Percentiles rank a stretch among this genome's conserved stretches.
These are phyloP conservation scores for Cyanoramphus novaezelandiae DNA, from an alignment of 2,113 vertebrate genomes.

Conservation along the genomic window DNA sequence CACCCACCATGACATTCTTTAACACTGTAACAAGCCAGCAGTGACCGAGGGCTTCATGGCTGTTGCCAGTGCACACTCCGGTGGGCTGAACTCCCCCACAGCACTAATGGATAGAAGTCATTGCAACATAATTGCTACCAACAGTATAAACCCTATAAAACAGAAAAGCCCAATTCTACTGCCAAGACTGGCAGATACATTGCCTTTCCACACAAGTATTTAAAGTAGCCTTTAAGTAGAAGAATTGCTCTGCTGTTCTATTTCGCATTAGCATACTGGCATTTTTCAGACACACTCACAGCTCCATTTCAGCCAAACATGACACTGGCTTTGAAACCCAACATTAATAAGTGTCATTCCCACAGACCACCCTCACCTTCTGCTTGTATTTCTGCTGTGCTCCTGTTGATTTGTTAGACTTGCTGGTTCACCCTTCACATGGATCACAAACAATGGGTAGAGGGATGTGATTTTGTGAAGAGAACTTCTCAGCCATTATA, in stretches of 20 bases:
- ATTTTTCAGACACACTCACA: neutral
- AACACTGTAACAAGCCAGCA: neutral
- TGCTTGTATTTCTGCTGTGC: fast-evolving
- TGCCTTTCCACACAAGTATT: neutral
- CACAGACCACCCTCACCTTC: neutral
- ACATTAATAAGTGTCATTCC: fast-evolving
- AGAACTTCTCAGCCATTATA: neutral
- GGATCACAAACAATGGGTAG: neutral
- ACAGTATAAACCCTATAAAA: neutral
- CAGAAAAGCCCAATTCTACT: neutral
- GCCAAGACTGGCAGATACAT: neutral
- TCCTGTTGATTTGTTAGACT: neutral
- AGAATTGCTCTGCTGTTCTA: neutral
- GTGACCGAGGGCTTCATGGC: neutral
- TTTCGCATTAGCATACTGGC: neutral
- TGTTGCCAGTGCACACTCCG: neutral
- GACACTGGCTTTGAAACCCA: neutral
- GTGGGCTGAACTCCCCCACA: neutral
- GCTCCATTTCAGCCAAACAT: neutral
- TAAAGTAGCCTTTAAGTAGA: neutral
- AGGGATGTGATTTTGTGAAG: neutral
- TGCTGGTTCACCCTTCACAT: fast-evolving
- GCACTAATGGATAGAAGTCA: neutral
- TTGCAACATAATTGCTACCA: neutral
- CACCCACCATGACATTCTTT: neutral